phyloP scores from a whole-genome alignment of 2,113 vertebrate species.

The Myotis brandtii region DNA sequence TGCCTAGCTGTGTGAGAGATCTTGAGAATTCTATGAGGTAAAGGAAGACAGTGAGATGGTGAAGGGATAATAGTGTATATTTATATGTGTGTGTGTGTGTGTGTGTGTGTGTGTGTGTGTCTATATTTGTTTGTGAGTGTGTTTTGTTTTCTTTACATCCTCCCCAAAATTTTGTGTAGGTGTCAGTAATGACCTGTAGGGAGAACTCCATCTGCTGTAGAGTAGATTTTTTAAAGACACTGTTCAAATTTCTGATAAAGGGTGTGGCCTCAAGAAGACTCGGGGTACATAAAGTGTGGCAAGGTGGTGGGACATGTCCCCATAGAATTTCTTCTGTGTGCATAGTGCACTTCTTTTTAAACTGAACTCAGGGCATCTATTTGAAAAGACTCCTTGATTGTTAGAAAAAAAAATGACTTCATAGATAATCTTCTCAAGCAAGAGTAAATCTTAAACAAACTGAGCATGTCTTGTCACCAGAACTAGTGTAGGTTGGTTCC shows the following conservation, averaged over 20 bases:
- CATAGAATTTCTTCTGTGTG: background rate
- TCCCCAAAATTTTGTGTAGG: background rate
- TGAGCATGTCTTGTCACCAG: background rate
- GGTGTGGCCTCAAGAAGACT: background rate
- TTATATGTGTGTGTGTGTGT: no score
- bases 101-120: background rate
- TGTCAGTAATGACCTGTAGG: background rate
- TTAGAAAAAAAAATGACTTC: background rate
- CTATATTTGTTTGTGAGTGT: background rate
- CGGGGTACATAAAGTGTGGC: background rate
- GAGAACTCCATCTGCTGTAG: background rate
- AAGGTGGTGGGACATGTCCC: rapidly evolving
- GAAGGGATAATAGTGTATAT: background rate
- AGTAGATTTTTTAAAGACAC: background rate
- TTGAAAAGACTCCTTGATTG: background rate
- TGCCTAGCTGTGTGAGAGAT: background rate
- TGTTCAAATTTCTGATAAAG: background rate
- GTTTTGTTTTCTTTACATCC: background rate
- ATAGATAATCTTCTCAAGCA: background rate
- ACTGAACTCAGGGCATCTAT: background rate
- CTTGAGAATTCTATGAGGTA: background rate
- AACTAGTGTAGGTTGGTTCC: background rate
- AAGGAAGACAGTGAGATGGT: background rate
- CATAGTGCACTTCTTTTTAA: background rate
- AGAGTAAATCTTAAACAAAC: background rate